These are phyloP conservation scores for Andrena fulva DNA, from an alignment of 2,888 invertebrate species.

Conservation along the genomic window DNA sequence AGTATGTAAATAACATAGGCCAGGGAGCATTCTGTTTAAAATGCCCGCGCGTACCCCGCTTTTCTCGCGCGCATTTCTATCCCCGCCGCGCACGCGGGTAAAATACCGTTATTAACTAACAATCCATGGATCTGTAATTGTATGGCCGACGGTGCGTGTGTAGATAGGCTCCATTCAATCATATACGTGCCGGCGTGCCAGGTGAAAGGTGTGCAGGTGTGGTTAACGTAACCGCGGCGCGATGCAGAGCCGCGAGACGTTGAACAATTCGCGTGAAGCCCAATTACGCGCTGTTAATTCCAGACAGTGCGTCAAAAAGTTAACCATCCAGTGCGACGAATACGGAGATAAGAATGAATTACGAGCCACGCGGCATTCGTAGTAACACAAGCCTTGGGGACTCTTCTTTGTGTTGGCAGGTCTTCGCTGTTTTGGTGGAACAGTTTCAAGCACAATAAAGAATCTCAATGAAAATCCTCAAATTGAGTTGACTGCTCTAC, in stretches of 20 bases:
- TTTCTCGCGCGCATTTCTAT: background rate
- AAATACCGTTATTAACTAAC: constrained; percentile 37
- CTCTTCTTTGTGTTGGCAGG: background rate
- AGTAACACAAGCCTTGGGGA: background rate
- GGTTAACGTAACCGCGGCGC: constrained; percentile 54
- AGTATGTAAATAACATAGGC: constrained; percentile 26
- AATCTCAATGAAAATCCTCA: no score
- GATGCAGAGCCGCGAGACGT: constrained; percentile 50
- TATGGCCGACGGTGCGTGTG: constrained; percentile 23
- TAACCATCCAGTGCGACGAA: constrained; percentile 7
- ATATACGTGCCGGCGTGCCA: constrained; percentile 37
- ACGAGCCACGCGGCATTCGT: background rate
- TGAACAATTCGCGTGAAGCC: constrained; percentile 46
- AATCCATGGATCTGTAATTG: constrained; percentile 39
- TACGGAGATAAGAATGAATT: background rate
- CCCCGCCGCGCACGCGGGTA: background rate
- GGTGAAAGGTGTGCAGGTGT: constrained; percentile 69
- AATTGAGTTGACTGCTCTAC: no score
- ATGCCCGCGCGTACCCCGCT: background rate
- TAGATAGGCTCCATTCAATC: constrained; percentile 36
- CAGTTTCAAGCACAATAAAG: no score
- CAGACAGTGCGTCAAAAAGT: constrained; percentile 11
- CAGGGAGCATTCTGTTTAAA: constrained; percentile 17
- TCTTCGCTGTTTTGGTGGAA: background rate
- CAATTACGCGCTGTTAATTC: constrained; percentile 39